Conservation (phyloP, 2,113 vertebrate species). For the Notothenia rossii region DNA sequence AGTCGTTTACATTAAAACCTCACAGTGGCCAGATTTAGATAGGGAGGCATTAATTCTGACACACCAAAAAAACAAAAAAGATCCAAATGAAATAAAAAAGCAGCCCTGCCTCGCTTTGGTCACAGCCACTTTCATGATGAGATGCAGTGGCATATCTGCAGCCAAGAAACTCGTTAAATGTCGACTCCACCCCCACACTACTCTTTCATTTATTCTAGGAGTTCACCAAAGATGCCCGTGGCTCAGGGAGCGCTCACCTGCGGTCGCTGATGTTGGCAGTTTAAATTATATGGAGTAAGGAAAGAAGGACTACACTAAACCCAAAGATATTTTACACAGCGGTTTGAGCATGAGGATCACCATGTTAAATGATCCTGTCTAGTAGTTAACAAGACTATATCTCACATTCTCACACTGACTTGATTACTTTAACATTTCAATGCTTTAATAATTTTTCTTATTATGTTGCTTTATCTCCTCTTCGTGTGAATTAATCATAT, state of each 20-base stretch:
- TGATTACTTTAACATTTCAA: neutral
- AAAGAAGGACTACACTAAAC: constrained; percentile 33
- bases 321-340: constrained; percentile 18
- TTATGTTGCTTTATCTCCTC: neutral
- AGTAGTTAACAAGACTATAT: neutral
- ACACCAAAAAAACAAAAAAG: constrained; percentile 31
- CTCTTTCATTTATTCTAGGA: constrained; percentile 74
- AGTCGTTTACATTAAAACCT: constrained; percentile 68
- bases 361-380: neutral
- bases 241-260: constrained; percentile 47
- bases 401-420: neutral
- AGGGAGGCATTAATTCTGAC: constrained; percentile 62
- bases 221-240: constrained; percentile 63
- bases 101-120: constrained; percentile 60
- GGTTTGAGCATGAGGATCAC: neutral
- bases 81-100: constrained; percentile 47
- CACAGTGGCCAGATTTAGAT: constrained; percentile 66
- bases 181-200: constrained; percentile 55
- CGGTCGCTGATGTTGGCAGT: constrained; percentile 44
- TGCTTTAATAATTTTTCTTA: neutral
- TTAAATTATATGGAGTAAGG: constrained; percentile 30
- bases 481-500: neutral
- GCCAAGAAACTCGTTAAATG: constrained; percentile 67
- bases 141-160: constrained; percentile 58
- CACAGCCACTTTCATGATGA: constrained; percentile 65